Conservation (phyloP, 1,140 invertebrate species). For the Nylanderia fulva region DNA sequence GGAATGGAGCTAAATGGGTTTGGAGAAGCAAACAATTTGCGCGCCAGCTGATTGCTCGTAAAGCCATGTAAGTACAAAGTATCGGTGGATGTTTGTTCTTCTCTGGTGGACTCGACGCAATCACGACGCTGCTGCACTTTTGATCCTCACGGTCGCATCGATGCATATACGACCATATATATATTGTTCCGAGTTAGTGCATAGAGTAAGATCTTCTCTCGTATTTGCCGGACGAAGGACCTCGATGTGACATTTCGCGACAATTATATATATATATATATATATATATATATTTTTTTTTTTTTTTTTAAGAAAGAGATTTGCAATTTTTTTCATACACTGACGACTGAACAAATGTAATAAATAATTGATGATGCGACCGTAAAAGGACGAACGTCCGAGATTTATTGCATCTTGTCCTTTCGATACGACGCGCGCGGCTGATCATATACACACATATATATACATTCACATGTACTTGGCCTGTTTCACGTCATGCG, state of each 20-base stretch:
- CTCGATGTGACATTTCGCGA: constrained; percentile 31
- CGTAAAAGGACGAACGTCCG: constrained; percentile 15
- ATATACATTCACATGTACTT: constrained; percentile 14
- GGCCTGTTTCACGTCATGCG: constrained; percentile 34
- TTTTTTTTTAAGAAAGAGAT: too few relatives aligned
- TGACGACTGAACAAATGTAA: background rate
- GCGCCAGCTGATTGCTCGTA: constrained; percentile 84
- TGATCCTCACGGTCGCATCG: constrained; percentile 48
- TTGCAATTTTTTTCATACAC: background rate
- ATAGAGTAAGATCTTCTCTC: constrained; percentile 1
- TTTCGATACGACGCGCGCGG: background rate
- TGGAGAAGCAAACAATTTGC: constrained; percentile 85
- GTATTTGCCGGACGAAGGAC: constrained; percentile 9
- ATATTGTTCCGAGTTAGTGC: constrained; percentile 45
- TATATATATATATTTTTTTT: too few relatives aligned
- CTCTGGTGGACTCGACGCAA: constrained; percentile 72
- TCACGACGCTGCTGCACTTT: constrained; percentile 56
- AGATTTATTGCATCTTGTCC: constrained; percentile 44
- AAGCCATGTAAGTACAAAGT: constrained; percentile 81
- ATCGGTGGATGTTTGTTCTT: constrained; percentile 81
- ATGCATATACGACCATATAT: constrained; percentile 24
- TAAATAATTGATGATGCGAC: constrained; percentile 15
- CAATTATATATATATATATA: too few relatives aligned
- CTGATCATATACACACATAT: background rate
- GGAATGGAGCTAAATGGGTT: constrained; percentile 85